Conservation (phyloP, 2,797 vertebrate genomes). For the Cichlasoma orientale region DNA sequence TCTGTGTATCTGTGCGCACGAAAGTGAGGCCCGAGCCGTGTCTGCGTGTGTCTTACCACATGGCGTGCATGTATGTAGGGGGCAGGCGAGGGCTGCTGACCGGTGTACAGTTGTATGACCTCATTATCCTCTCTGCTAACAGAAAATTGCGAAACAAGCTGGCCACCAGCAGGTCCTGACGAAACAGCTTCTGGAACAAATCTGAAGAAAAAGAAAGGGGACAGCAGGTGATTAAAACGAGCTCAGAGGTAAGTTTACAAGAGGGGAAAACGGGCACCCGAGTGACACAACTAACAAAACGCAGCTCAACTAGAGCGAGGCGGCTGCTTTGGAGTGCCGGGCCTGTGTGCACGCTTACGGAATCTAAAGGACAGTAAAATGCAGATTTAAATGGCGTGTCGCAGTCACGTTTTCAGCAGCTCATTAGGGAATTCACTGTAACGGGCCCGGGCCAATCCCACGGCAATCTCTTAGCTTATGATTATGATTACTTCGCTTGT, state of each 20-base stretch:
- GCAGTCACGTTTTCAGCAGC: constrained; percentile 33
- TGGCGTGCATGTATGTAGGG: constrained; percentile 97
- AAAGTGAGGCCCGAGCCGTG: background rate
- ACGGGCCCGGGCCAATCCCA: constrained; percentile 26
- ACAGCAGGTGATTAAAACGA: background rate
- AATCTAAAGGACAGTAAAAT: constrained; percentile 13
- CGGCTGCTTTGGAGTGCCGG: background rate
- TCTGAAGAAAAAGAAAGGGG: constrained; percentile 75
- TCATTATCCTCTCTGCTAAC: constrained; percentile 96
- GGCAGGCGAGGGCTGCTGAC: constrained; percentile 97
- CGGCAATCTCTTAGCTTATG: constrained; percentile 33
- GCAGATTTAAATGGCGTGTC: constrained; percentile 6
- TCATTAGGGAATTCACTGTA: constrained; percentile 57
- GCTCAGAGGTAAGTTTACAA: background rate
- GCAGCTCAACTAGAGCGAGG: constrained; percentile 25
- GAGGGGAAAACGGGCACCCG: background rate
- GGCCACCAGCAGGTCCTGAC: constrained; percentile 96
- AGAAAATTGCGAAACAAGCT: constrained; percentile 97
- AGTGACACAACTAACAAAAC: constrained; percentile 6
- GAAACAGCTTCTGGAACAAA: constrained; percentile 97
- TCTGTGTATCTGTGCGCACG: background rate
- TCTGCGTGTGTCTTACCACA: constrained; percentile 88
- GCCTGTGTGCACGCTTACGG: background rate
- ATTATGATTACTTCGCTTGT: constrained; percentile 32
- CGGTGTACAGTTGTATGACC: constrained; percentile 97